Conservation (phyloP, 64 coral and sea anemone species). For the Porites australiensis region DNA sequence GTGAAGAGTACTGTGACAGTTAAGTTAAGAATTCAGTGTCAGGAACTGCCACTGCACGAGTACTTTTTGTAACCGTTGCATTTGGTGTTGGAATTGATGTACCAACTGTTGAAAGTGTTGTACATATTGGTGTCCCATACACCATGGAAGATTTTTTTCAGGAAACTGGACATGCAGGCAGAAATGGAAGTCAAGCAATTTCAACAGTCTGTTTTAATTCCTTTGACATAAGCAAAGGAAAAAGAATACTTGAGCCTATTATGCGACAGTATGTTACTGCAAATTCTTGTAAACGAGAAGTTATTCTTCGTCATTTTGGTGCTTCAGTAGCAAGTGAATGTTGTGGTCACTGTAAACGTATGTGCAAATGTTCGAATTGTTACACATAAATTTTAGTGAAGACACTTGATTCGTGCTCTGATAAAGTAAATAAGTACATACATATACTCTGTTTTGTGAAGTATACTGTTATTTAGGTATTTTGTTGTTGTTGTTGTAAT, state of each 20-base stretch:
- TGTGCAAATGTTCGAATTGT: too few relatives aligned
- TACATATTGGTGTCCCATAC: slow-evolving; percentile 61
- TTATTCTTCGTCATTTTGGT: not conserved
- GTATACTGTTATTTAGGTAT: too few relatives aligned
- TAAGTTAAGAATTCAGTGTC: slow-evolving; percentile 17
- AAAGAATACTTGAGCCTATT: not conserved
- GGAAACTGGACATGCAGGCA: slow-evolving; percentile 51
- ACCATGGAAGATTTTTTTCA: slow-evolving; percentile 70
- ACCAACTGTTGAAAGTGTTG: slow-evolving; percentile 39
- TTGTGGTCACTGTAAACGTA: too few relatives aligned
- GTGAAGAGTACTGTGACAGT: slow-evolving; percentile 5
- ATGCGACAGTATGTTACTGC: slow-evolving; percentile 45
- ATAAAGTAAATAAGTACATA: too few relatives aligned
- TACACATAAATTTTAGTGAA: too few relatives aligned
- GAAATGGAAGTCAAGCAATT: slow-evolving; percentile 56
- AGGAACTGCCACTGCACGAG: slow-evolving; percentile 2
- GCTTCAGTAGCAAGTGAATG: too few relatives aligned
- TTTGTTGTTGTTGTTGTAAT: too few relatives aligned
- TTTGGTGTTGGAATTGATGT: slow-evolving; percentile 73
- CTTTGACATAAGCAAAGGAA: slow-evolving; percentile 58
- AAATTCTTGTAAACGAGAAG: slow-evolving; percentile 7
- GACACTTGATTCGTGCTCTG: too few relatives aligned
- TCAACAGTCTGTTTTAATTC: slow-evolving; percentile 57
- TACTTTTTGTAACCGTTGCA: slow-evolving; percentile 61
- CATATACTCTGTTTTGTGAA: too few relatives aligned